A percentile compares a stretch with the other conserved stretches of the same genome.
Conservation (phyloP, 2,113 vertebrate species). For the Crotalus tigris region DNA sequence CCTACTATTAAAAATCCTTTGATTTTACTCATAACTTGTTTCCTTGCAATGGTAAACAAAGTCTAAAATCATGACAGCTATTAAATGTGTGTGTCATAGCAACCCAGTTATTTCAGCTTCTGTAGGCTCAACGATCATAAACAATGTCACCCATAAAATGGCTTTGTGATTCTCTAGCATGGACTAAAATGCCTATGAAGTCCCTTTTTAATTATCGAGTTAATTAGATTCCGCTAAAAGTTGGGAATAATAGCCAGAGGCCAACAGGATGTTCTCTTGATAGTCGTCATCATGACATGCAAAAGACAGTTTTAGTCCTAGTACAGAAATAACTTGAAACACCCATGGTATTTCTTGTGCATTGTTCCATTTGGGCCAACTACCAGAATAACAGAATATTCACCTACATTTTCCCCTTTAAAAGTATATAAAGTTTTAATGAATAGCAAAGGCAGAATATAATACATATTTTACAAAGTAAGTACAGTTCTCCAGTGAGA, state of each 20-base stretch:
- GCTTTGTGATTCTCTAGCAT: constrained; percentile 8
- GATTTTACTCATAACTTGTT: constrained; percentile 35
- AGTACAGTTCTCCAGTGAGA: neutral
- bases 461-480: neutral
- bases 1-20: constrained; percentile 21
- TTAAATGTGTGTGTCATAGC: constrained; percentile 31
- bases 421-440: neutral
- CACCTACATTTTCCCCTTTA: neutral
- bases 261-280: neutral
- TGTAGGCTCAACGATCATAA: constrained; percentile 8
- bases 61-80: constrained; percentile 25
- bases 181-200: neutral
- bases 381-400: neutral
- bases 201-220: constrained; percentile 14
- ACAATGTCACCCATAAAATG: neutral
- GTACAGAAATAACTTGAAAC: neutral
- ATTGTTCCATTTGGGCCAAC: constrained; percentile 8
- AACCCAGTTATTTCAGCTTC: constrained; percentile 10
- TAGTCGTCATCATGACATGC: constrained; percentile 12
- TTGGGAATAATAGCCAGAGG: constrained; percentile 26
- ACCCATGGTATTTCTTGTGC: neutral
- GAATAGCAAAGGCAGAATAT: neutral
- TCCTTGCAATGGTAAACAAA: constrained; percentile 24
- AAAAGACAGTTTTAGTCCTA: constrained; percentile 1
- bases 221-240: constrained; percentile 23